Evolutionary conservation across 2,888 invertebrate species (phyloP), one percentile per base, ranked within the genome.

Genomic region (Lacanobia wlatinum): DNA sequence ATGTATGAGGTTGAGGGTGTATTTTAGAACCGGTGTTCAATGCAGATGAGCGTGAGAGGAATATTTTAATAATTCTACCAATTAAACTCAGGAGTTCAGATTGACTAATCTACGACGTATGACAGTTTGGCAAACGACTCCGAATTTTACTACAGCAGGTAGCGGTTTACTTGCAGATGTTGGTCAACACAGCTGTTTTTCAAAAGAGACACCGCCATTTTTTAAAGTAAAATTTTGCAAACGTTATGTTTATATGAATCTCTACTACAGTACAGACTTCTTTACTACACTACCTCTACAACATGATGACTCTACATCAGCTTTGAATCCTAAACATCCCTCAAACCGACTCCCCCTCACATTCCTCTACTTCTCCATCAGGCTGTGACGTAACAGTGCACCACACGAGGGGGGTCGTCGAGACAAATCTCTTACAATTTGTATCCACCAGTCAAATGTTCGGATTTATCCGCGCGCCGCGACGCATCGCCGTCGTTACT

Each of bases 381-480:
- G 46, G 0, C 21, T 16, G 38, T 83, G 63, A 80, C 62, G 80
- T 67, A 59, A 73, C 69, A 53, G n/a, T 80, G 75, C 83, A 72
- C 64, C 82, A 62, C 64, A 82, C 23, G 23, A 76, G 56, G 78
- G 40, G 76, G 38, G 53, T 12, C 21, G 46, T 12, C 43, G 53
- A 83, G 76, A 80, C 65, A 80, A 80, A 83, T 83, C 69, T 66
- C 69, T 74, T 56, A 55, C 83, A 63, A 80, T 80, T 83, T 80
- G 80, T 80, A 74, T 80, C 84, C 76, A 83, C 69, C 84, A 74
- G 48, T 80, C 84, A 80, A 80, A 83, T 66, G 80, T 69, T 69
- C 63, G 23, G 75, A 79, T 80, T 74, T 80, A 74, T 66, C 62
- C 59, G 69, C 46, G 73, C 78, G 50, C 74, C 62, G 73, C 63